Conservation (phyloP, 2,888 invertebrate species). For the Caenorhabditis auriculariae region DNA sequence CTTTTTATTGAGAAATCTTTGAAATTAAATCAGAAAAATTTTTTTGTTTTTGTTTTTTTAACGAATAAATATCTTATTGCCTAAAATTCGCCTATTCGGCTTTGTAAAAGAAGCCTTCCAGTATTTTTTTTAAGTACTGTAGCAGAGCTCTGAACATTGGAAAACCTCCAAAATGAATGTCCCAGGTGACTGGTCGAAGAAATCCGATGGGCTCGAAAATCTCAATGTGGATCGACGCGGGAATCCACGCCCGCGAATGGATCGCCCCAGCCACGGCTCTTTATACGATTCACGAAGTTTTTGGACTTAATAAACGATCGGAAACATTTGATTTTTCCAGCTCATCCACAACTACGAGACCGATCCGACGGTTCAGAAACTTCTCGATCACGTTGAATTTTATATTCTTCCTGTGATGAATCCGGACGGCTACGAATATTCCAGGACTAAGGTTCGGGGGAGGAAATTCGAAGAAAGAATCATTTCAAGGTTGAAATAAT, state of each 20-base stretch:
- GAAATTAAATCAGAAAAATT: too few species aligned
- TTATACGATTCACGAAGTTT: constrained; percentile 40
- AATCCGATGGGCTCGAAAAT: constrained; percentile 34
- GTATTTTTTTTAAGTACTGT: background rate
- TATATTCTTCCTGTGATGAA: constrained; percentile 61
- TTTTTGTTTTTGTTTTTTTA: too few species aligned
- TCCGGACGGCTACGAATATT: constrained; percentile 61
- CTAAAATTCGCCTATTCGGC: too few species aligned
- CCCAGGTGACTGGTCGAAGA: constrained; percentile 38
- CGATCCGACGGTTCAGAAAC: constrained; percentile 35
- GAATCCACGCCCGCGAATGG: constrained; percentile 58
- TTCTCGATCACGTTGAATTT: constrained; percentile 59
- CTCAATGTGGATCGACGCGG: constrained; percentile 59
- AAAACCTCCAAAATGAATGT: background rate
- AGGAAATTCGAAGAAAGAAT: too few species aligned
- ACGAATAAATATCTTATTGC: too few species aligned
- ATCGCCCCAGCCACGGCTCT: constrained; percentile 50
- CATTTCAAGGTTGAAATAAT: too few species aligned
- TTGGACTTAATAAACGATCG: too few species aligned
- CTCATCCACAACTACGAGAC: constrained; percentile 32
- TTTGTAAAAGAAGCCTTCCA: too few species aligned
- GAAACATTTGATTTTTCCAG: background rate
- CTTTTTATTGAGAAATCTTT: too few species aligned
- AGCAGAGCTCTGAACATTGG: background rate
- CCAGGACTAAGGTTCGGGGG: constrained; percentile 39